phyloP scores from a whole-genome alignment of 2,113 vertebrate species.

The Riparia riparia region DNA sequence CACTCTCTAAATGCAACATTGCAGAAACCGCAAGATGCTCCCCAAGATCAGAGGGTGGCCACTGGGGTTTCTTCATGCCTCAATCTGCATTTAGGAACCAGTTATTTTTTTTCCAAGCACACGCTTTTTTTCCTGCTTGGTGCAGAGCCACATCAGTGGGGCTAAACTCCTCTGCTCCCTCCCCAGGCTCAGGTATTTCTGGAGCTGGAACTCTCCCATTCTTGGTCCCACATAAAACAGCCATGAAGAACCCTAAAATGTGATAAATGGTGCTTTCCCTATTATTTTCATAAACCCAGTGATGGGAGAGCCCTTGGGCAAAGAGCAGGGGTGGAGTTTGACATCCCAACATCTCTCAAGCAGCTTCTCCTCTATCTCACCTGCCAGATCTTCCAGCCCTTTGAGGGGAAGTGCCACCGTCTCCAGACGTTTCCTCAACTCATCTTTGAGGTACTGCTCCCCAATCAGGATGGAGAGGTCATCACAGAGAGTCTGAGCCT shows the following conservation, averaged over 20 bases:
- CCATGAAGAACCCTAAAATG: background rate
- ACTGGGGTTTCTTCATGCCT: background rate
- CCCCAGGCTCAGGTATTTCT: background rate
- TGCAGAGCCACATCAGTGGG: background rate
- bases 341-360: background rate
- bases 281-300: background rate
- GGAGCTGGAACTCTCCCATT: background rate
- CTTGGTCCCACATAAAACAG: background rate
- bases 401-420: conserved; percentile 88
- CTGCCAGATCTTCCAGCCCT: conserved; percentile 93
- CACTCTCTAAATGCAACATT: background rate
- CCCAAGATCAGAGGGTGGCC: background rate
- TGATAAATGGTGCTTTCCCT: background rate
- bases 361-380: conserved; percentile 68
- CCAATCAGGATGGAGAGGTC: conserved; percentile 90
- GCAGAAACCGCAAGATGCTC: background rate
- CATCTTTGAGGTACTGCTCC: conserved; percentile 95
- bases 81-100: background rate
- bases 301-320: background rate
- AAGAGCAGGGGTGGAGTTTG: background rate
- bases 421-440: conserved; percentile 91
- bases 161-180: background rate
- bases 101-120: accelerated
- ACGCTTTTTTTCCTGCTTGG: background rate
- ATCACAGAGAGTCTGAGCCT: conserved; percentile 86